Conservation (phyloP, 2,797 vertebrate species). For the Sciurus carolinensis region DNA sequence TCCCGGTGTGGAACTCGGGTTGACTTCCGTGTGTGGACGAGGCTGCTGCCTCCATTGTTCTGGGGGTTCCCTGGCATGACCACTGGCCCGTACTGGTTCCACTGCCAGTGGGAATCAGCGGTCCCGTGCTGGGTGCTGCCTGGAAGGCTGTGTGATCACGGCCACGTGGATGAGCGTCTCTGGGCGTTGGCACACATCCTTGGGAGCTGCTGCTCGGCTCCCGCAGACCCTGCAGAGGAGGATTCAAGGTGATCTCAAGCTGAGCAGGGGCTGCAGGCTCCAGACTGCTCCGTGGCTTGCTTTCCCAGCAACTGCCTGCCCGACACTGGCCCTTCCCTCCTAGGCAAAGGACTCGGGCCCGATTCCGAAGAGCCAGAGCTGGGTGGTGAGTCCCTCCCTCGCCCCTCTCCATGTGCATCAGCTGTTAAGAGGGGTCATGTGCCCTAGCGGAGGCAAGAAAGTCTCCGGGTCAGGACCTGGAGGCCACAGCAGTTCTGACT, state of each 20-base stretch:
- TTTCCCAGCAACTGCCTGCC: rapidly evolving
- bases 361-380: rapidly evolving
- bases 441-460: background rate
- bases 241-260: rapidly evolving
- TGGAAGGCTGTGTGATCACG: rapidly evolving
- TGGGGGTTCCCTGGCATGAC: rapidly evolving
- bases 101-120: rapidly evolving
- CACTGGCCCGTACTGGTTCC: rapidly evolving
- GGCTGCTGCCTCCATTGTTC: rapidly evolving
- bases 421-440: rapidly evolving
- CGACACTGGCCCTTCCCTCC: background rate
- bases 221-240: rapidly evolving
- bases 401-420: rapidly evolving
- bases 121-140: too few relatives aligned
- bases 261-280: rapidly evolving
- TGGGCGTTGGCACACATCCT: rapidly evolving
- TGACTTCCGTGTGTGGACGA: rapidly evolving
- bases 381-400: rapidly evolving
- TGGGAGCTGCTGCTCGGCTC: rapidly evolving
- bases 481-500: rapidly evolving
- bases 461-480: rapidly evolving
- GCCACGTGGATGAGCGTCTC: rapidly evolving
- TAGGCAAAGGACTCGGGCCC: rapidly evolving
- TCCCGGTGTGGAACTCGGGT: rapidly evolving
- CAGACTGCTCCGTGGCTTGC: too few relatives aligned